These are phyloP conservation scores for Lepus timidus DNA, from an alignment of 2,113 vertebrate genomes.

Conservation along the genomic window DNA sequence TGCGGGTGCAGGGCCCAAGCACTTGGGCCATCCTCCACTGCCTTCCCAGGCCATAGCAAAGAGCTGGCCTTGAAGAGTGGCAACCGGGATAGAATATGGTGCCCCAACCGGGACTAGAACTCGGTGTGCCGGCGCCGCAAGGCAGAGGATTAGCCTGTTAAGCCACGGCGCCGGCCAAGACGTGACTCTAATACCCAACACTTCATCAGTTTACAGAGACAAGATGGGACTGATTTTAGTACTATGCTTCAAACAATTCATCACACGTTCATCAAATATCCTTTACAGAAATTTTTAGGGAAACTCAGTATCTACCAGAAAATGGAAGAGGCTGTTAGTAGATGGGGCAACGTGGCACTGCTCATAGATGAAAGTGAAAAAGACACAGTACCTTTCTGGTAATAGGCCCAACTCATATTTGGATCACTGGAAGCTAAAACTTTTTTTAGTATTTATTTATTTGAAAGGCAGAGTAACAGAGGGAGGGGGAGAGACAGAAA, in stretches of 20 bases:
- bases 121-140: no score
- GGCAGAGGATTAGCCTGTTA: no score
- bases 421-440: not conserved
- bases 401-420: not conserved
- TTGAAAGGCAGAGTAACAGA: no score
- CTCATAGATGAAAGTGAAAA: conserved; percentile 35
- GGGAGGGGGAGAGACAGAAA: no score
- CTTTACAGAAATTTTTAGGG: not conserved
- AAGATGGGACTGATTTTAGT: not conserved
- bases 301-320: conserved; percentile 41
- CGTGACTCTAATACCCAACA: no score
- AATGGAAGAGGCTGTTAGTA: conserved; percentile 18
- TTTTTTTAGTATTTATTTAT: not conserved
- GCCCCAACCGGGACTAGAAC: no score
- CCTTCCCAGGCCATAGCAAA: no score
- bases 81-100: no score
- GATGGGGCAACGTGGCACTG: not conserved
- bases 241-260: not conserved
- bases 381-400: conserved; percentile 30
- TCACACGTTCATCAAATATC: conserved; percentile 24
- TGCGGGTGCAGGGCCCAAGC: no score
- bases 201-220: conserved; percentile 12
- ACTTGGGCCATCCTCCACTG: no score
- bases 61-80: no score
- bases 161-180: no score